These are phyloP conservation scores for Ethmia dodecea DNA, from an alignment of 2,888 invertebrate genomes.

Conservation along the genomic window DNA sequence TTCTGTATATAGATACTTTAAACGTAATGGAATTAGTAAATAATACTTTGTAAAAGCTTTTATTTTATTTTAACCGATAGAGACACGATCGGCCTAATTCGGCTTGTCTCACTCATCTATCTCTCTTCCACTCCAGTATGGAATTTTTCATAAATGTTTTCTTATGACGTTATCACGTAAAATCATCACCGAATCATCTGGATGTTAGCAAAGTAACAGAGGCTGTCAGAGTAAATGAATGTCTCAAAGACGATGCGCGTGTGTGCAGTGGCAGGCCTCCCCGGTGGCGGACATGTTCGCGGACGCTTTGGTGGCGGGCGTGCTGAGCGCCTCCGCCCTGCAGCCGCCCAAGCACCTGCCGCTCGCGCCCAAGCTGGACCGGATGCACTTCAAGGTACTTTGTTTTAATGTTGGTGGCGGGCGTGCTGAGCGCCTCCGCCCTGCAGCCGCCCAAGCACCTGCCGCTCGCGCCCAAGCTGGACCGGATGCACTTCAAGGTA, in stretches of 20 bases:
- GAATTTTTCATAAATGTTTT: no score
- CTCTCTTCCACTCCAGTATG: no score
- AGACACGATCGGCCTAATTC: no score
- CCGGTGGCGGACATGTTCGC: conserved; percentile 99
- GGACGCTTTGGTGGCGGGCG: conserved; percentile 93
- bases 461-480: conserved; percentile 84
- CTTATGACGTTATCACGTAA: no score
- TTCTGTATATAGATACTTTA: no score
- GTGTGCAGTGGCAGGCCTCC: conserved; percentile 89
- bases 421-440: background rate
- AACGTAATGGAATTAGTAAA: no score
- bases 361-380: conserved; percentile 83
- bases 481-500: conserved; percentile 66
- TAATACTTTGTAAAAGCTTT: no score
- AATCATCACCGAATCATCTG: no score
- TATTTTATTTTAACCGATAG: no score
- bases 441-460: background rate
- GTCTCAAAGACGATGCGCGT: background rate
- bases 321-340: conserved; percentile 84
- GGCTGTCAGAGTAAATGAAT: background rate
- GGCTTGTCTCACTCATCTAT: no score
- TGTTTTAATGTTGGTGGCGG: background rate
- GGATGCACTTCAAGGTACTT: conserved; percentile 91
- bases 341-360: conserved; percentile 45
- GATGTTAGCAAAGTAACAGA: no score